Evolutionary conservation across 2,888 invertebrate genomes (phyloP), one percentile per base, ranked within the genome.

Genomic region (Campoplex capitator): DNA sequence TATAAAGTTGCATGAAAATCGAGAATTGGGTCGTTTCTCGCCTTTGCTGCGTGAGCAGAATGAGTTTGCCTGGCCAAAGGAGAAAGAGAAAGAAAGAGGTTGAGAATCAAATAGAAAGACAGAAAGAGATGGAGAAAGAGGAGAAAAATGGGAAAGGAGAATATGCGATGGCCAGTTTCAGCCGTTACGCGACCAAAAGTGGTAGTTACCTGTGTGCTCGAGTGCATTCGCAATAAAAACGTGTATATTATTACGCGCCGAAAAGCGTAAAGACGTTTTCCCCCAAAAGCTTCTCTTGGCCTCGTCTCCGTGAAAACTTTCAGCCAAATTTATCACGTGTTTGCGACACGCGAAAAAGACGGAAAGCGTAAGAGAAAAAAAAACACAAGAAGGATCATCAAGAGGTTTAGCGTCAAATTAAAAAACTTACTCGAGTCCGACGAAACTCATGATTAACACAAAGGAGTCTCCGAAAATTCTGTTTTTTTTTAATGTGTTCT

Each of bases 11-110:
- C 18, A 71, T 58, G 81, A 85, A 81, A 81, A 85, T 81, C 65
- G 81, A 45, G 76, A 85, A 85, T 85, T 85, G 76, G 85, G 85
- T 85, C 81, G 81, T 76, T 71, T 67, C 35, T 76, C 74, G 79
- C n/a, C 68, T 80, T 75, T 65, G 58, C 67, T 56, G 45, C 42
- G 56, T 42, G 73, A 84, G 23, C 23, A 23, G 79, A 74, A 84
- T 78, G 84, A 75, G 51, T 70, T 75, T 75, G 74, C 45, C 83
- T 54, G 88, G 83, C 79, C 86, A 86, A 88, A 78, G 23, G 70
- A 56, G 54, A 18, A 32, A 16, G n/a, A 13, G 45, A 7, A 45
- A 88, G 67, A 85, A 0, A 75, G 71, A 51, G 32, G 35, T 42
- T 3, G 11, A 28, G 13, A 62, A 32, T 32, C 11, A 68, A 42